These are phyloP conservation scores for Pseudochromis fuscus DNA, from an alignment of 2,797 vertebrate species.

Conservation along the genomic window DNA sequence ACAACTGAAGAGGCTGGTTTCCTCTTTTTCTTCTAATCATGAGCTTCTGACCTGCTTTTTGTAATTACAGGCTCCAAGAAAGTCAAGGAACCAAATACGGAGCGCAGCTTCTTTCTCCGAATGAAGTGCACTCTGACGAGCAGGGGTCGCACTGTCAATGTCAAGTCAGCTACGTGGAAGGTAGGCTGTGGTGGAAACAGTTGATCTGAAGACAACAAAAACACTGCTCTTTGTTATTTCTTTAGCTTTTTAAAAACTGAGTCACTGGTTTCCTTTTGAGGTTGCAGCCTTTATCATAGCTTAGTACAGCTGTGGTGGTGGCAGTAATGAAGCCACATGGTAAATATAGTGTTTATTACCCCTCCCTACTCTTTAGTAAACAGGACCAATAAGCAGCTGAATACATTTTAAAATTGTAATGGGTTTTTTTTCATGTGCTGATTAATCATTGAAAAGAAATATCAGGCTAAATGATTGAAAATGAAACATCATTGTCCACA, in stretches of 20 bases:
- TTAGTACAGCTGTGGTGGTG: constrained; percentile 1
- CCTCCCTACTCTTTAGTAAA: neutral
- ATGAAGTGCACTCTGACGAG: constrained; percentile 99
- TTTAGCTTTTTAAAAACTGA: neutral
- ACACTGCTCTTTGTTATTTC: neutral
- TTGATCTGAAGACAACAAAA: neutral
- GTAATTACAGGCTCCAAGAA: constrained; percentile 91
- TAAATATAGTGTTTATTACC: neutral
- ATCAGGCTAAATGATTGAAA: no score
- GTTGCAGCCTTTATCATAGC: neutral
- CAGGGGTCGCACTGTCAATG: constrained; percentile 96
- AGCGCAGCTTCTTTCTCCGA: constrained; percentile 94
- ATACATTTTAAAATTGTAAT: neutral
- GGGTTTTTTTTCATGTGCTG: no score
- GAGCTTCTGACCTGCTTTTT: constrained; percentile 37
- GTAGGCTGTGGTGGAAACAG: constrained; percentile 66
- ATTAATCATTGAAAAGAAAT: no score
- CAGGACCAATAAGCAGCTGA: constrained; percentile 2
- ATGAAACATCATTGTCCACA: no score
- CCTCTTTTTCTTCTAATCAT: constrained; percentile 13
- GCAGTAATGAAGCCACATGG: constrained; percentile 1
- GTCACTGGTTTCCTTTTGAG: neutral
- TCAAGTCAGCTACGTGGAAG: constrained; percentile 99
- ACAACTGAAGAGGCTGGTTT: neutral
- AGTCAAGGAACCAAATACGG: constrained; percentile 90